These are phyloP conservation scores for Rhagonycha lutea DNA, from an alignment of 2,888 invertebrate genomes.

Conservation along the genomic window DNA sequence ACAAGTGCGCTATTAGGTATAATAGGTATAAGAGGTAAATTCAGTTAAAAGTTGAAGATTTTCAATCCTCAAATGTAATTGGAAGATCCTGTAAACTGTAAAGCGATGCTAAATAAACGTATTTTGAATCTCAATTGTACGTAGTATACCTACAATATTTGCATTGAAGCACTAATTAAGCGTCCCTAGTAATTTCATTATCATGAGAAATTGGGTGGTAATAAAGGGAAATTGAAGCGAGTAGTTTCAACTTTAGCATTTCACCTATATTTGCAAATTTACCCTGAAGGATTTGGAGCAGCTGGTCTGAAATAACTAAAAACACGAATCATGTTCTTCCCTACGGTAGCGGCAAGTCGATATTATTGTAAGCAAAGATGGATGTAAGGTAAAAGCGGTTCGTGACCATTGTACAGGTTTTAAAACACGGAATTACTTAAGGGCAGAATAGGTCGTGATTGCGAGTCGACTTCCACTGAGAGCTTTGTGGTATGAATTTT, in stretches of 20 bases:
- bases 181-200: not conserved
- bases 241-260: not conserved
- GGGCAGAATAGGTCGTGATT: conserved; percentile 27
- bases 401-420: not conserved
- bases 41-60: not conserved
- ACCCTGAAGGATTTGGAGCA: not conserved
- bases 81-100: not conserved
- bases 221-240: not conserved
- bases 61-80: not conserved
- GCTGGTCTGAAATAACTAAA: not conserved
- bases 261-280: not conserved
- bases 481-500: conserved; percentile 34
- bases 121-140: not conserved
- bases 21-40: not conserved
- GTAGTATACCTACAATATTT: not conserved
- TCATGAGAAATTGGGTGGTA: not conserved
- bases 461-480: conserved; percentile 28
- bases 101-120: not conserved
- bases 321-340: not conserved
- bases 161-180: not conserved
- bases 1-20: too few relatives aligned
- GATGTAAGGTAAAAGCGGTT: conserved; percentile 3
- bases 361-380: conserved; percentile 2
- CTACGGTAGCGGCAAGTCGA: not conserved
- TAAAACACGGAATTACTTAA: not conserved